Conservation (phyloP, 2,797 vertebrate genomes). For the Emys orbicularis region DNA sequence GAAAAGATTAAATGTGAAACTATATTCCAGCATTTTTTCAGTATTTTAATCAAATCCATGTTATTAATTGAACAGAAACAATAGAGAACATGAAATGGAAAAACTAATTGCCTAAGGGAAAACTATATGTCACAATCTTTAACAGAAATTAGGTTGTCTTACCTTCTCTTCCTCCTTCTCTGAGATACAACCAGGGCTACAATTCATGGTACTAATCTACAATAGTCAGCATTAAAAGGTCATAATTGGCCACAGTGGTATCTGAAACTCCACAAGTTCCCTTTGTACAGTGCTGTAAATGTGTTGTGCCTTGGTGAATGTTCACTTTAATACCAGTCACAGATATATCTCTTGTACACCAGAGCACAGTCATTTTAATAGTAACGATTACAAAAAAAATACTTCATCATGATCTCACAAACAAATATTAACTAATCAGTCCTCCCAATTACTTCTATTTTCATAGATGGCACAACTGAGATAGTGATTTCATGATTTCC, state of each 20-base stretch:
- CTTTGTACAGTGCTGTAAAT: not conserved
- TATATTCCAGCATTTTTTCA: not conserved
- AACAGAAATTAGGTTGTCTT: not conserved
- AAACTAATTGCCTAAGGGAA: not conserved
- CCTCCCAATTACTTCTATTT: not conserved
- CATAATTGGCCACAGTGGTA: not conserved
- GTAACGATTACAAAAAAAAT: too few species aligned
- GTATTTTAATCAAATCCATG: not conserved
- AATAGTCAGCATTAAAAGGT: not conserved
- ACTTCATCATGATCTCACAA: too few species aligned
- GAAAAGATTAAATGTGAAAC: not conserved
- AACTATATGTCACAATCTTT: not conserved
- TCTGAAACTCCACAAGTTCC: not conserved
- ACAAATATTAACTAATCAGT: too few species aligned
- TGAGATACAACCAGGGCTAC: not conserved
- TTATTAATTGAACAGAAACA: not conserved
- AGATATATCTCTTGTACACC: too few species aligned
- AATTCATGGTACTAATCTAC: not conserved
- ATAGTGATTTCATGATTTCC: accelerated
- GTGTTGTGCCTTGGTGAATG: not conserved
- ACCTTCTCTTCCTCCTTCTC: not conserved
- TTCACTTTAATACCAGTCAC: not conserved
- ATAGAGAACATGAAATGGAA: not conserved
- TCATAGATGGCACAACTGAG: not conserved
- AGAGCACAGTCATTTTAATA: too few species aligned